Conservation (phyloP, 2,888 invertebrate genomes). For the Conops quadrifasciatus region DNA sequence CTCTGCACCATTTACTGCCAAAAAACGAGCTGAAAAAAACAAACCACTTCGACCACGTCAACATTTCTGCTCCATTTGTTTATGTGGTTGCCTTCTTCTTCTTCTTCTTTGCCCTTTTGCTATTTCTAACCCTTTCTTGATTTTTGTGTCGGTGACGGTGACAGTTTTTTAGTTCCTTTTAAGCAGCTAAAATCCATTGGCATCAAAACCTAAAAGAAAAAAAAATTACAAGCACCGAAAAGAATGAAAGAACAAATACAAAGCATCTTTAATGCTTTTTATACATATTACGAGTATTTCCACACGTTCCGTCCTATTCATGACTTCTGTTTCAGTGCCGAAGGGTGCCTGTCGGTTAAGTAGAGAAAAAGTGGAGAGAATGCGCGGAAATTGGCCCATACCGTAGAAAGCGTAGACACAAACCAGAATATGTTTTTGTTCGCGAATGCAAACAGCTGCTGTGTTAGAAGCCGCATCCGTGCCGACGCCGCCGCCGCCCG, state of each 20-base stretch:
- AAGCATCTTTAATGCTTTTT: no score
- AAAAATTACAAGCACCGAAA: conserved; percentile 8
- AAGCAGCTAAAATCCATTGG: not conserved
- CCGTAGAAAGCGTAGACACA: no score
- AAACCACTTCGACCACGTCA: conserved; percentile 33
- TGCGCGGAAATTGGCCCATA: no score
- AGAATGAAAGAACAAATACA: not conserved
- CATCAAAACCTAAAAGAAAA: not conserved
- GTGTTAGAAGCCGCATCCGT: conserved; percentile 9
- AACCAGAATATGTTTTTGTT: no score
- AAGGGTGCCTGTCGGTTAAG: not conserved
- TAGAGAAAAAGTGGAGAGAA: not conserved
- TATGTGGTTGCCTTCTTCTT: conserved; percentile 2
- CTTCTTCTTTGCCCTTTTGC: not conserved
- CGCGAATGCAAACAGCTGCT: not conserved
- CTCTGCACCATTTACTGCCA: no score
- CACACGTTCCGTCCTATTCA: no score
- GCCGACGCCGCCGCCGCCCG: not conserved
- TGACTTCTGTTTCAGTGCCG: not conserved
- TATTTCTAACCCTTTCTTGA: not conserved
- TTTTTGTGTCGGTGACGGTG: no score
- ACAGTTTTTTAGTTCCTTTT: no score
- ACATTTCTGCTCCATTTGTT: conserved; percentile 17
- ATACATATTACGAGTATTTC: no score
- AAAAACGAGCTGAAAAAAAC: conserved; percentile 5